Percentiles rank a stretch among this genome's conserved stretches.
phyloP scores from a whole-genome alignment of 2,888 invertebrate species.

The Blera fallax region DNA sequence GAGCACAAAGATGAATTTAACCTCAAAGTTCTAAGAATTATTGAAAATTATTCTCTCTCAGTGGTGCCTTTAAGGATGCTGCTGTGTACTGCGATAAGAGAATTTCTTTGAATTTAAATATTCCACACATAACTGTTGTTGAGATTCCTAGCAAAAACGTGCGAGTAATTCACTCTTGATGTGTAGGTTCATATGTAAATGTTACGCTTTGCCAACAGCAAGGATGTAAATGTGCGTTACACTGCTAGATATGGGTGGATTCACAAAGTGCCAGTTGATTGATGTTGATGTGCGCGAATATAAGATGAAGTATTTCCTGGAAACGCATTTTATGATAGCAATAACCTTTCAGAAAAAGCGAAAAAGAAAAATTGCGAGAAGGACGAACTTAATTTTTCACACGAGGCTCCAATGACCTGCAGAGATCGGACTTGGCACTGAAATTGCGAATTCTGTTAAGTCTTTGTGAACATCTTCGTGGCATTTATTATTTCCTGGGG shows the following conservation, averaged over 20 bases:
- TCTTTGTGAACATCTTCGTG: neutral
- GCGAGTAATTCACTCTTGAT: neutral
- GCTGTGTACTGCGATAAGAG: neutral
- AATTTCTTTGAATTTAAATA: neutral
- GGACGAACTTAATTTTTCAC: neutral
- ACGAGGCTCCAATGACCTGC: neutral
- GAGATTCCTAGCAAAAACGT: neutral
- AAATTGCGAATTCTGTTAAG: neutral
- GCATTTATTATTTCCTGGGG: neutral
- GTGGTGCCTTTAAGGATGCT: neutral
- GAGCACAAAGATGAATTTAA: neutral
- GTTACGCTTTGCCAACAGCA: neutral
- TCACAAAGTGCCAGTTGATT: constrained; percentile 1
- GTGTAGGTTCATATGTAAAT: neutral
- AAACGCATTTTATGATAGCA: neutral
- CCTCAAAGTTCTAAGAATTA: neutral
- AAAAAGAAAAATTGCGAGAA: neutral
- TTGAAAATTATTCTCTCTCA: neutral
- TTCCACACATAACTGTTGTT: neutral
- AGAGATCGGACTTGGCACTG: neutral
- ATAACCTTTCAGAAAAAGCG: neutral
- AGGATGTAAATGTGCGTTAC: neutral
- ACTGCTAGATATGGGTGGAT: neutral
- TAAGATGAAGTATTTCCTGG: neutral
- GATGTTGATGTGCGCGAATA: neutral